Evolutionary conservation across 2,113 vertebrate species (phyloP), one percentile per base, ranked within the genome.

Genomic region (Sebastes fasciatus): DNA sequence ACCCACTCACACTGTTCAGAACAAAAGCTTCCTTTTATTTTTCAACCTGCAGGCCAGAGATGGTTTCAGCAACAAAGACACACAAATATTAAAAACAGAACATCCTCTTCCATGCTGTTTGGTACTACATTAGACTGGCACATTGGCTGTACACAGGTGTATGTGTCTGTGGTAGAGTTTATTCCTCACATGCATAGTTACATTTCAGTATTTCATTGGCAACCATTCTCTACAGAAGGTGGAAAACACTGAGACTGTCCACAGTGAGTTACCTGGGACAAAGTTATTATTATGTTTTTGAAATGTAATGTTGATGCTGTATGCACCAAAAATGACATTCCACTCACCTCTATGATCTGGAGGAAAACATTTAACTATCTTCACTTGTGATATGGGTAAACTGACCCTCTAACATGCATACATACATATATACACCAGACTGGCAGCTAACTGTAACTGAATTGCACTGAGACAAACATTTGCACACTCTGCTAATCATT

Each of bases 11-110:
- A 79, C 68, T 49, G 63, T 57, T 74, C 48, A 83, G 65, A 89
- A 87, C 73, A 91, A 88, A 87, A 77, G 79, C 81, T 57, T 80
- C 73, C 71, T 82, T 74, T 40, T 67, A 54, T 48, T 86, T 63
- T 62, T 73, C 66, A 80, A 64, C 72, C 83, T 82, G 60, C 57
- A 45, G 72, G 52, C 52, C 84, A 69, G 69, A 79, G 66, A 75
- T 49, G 40, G 43, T 76, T 82, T 54, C 62, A 87, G 19, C 43
- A 71, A 13, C 54, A 77, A n/a, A 52, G 16, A 65, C 52, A 45
- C n/a, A 34, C 26, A 54, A 67, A 76, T 6, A 49, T 57, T 66
- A 68, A 23, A 62, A 68, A 23, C 40, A 52, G 4, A 62, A 77
- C 46, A 74, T 60, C 17, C 42, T 42, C 34, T 49, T n/a, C 23